phyloP scores from a whole-genome alignment of 1,140 invertebrate genomes.

The Cyclina sinensis region DNA sequence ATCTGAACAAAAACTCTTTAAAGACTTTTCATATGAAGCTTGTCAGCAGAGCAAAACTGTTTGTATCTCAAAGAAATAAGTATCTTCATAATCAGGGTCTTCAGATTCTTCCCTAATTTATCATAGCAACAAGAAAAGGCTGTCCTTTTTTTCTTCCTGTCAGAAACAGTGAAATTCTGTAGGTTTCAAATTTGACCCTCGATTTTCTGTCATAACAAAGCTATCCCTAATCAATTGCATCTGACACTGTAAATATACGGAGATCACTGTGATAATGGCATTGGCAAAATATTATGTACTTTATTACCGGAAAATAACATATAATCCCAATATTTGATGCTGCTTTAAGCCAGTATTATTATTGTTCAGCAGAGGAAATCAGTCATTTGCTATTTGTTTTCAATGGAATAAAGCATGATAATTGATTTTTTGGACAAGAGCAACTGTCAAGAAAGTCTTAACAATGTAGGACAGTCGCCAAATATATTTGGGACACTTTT shows the following conservation, averaged over 20 bases:
- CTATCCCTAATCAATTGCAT: neutral
- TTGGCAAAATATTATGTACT: conserved; percentile 1
- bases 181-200: neutral
- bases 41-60: too few species aligned
- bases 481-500: neutral
- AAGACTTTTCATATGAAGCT: too few species aligned
- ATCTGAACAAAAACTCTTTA: too few species aligned
- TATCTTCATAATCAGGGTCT: too few species aligned
- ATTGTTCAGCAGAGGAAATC: neutral
- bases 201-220: conserved; percentile 24
- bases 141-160: neutral
- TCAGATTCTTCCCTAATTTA: too few species aligned
- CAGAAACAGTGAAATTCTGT: neutral
- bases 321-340: conserved; percentile 13
- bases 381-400: neutral
- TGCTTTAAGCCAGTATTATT: conserved; percentile 11
- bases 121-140: neutral
- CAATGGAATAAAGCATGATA: neutral
- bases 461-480: neutral
- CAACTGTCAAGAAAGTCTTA: neutral
- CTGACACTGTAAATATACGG: neutral
- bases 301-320: conserved; percentile 12
- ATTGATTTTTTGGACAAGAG: conserved; percentile 1
- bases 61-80: too few species aligned
- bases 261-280: neutral